phyloP scores from a whole-genome alignment of 2,888 invertebrate genomes.

The Apomyelois bistriatella region DNA sequence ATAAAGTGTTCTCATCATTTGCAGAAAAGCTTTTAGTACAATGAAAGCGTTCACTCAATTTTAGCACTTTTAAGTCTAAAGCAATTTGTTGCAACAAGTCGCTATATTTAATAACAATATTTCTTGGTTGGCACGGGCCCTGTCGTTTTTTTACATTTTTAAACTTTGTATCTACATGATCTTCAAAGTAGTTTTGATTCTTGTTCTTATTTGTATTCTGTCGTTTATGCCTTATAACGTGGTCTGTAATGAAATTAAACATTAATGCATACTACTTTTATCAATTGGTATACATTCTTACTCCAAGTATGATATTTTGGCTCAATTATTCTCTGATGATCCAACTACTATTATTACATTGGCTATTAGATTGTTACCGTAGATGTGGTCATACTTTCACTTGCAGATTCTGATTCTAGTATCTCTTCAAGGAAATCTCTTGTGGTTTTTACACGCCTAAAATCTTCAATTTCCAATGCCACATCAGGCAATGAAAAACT shows the following conservation, averaged over 20 bases:
- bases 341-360: not conserved
- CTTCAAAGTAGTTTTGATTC: not conserved
- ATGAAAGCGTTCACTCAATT: constrained; percentile 36
- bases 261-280: not conserved
- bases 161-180: not conserved
- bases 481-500: constrained; percentile 50
- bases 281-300: too few species aligned
- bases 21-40: constrained; percentile 26
- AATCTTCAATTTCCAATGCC: constrained; percentile 56
- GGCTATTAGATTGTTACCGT: constrained; percentile 25
- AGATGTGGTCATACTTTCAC: constrained; percentile 41
- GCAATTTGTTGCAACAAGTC: constrained; percentile 35
- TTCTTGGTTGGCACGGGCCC: not conserved
- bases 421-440: constrained; percentile 68
- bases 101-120: constrained; percentile 16
- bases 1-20: not conserved
- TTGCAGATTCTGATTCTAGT: constrained; percentile 53
- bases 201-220: not conserved
- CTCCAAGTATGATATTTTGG: too few species aligned
- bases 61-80: constrained; percentile 32
- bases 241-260: not conserved
- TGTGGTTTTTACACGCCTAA: constrained; percentile 52
- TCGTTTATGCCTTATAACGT: constrained; percentile 3
- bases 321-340: too few species aligned
- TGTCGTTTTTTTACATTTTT: not conserved